Conservation (phyloP, 2,888 invertebrate species). For the Harpalus rubripes region DNA sequence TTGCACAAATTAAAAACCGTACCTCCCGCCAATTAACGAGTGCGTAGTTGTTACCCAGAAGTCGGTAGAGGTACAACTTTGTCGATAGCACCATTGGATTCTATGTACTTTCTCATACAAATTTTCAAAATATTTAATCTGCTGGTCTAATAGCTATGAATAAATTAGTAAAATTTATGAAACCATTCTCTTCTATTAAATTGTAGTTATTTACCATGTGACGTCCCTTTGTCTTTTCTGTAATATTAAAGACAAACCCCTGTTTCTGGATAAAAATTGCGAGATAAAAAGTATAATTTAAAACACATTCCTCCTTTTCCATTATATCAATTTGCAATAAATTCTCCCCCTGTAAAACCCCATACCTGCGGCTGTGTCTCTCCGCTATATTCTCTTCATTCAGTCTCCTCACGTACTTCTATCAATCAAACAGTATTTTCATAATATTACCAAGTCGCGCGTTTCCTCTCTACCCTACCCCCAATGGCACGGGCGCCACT, state of each 20-base stretch:
- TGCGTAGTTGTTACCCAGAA: too few relatives aligned
- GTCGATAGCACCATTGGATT: too few relatives aligned
- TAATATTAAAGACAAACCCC: neutral
- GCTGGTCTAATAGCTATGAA: too few relatives aligned
- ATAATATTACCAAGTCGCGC: constrained; percentile 65
- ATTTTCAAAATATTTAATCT: too few relatives aligned
- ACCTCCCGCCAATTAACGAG: too few relatives aligned
- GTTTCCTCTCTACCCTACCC: constrained; percentile 40
- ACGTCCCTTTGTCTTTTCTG: neutral
- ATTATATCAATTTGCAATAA: constrained; percentile 32
- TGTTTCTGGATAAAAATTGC: neutral
- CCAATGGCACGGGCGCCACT: constrained; percentile 52
- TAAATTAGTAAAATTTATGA: too few relatives aligned
- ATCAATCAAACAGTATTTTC: constrained; percentile 68
- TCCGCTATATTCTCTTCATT: constrained; percentile 60
- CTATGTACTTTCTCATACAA: too few relatives aligned
- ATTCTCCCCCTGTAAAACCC: neutral
- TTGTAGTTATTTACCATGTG: neutral
- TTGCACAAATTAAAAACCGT: too few relatives aligned
- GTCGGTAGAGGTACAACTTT: too few relatives aligned
- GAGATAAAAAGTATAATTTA: constrained; percentile 4
- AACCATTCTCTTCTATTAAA: too few relatives aligned
- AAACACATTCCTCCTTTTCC: constrained; percentile 1
- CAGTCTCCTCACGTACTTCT: constrained; percentile 66
- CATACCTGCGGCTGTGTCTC: constrained; percentile 15